Evolutionary conservation across 2,888 invertebrate genomes (phyloP).

Genomic region (Phanerotoma sp.): DNA sequence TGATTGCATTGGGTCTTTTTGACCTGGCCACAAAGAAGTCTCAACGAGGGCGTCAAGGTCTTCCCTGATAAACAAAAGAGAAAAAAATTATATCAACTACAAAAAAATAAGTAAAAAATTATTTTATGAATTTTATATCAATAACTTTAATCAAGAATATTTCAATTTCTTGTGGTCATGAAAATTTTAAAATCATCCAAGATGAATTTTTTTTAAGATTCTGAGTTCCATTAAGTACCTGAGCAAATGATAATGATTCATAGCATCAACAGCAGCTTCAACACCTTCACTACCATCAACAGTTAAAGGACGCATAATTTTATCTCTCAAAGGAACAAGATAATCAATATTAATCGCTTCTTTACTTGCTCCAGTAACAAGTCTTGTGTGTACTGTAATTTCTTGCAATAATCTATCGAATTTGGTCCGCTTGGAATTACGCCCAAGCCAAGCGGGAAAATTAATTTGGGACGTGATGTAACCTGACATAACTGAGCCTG

Average conservation of each 20-base stretch:
- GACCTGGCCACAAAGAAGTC: conserved; percentile 80
- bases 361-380: conserved; percentile 62
- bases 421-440: conserved; percentile 84
- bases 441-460: conserved; percentile 96
- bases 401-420: conserved; percentile 66
- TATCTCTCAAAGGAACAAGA: conserved; percentile 72
- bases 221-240: too few species aligned
- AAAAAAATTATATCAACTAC: conserved; percentile 10
- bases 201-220: too few species aligned
- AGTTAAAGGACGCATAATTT: conserved; percentile 77
- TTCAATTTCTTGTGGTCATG: too few species aligned
- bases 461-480: conserved; percentile 75
- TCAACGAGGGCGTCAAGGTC: conserved; percentile 90
- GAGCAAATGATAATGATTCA: conserved; percentile 82
- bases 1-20: conserved; percentile 72
- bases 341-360: conserved; percentile 87
- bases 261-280: conserved; percentile 67
- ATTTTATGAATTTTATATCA: too few species aligned
- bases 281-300: conserved; percentile 72
- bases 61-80: conserved; percentile 61
- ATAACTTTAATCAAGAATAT: too few species aligned
- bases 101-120: not conserved
- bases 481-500: conserved; percentile 84
- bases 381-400: conserved; percentile 47
- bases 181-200: too few species aligned